These are phyloP conservation scores for Cryptocephalus moraei DNA, from an alignment of 2,888 invertebrate species.

Conservation along the genomic window DNA sequence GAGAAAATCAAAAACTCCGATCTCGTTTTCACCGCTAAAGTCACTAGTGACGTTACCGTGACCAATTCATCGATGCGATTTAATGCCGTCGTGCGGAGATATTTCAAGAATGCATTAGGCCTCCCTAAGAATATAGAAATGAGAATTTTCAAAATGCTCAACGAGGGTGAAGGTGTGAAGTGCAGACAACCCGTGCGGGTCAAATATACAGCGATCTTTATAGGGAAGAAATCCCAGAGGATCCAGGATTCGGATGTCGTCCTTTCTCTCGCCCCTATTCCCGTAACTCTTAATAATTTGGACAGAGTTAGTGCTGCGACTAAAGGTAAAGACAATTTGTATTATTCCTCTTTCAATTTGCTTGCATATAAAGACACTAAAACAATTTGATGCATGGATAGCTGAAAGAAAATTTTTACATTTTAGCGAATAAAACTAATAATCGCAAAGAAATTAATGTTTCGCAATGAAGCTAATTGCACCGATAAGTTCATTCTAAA, in stretches of 20 bases:
- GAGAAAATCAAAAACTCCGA: conserved; percentile 26
- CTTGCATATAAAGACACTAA: too few species aligned
- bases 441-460: too few species aligned
- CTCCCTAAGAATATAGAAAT: conserved; percentile 27
- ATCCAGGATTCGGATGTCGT: conserved; percentile 27
- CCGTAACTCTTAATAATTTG: conserved; percentile 37
- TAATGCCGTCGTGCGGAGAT: conserved; percentile 31
- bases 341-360: too few species aligned
- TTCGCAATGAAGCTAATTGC: too few species aligned
- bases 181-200: conserved; percentile 33
- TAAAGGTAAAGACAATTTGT: conserved; percentile 29
- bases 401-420: too few species aligned
- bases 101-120: conserved; percentile 30
- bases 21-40: conserved; percentile 35
- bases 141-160: conserved; percentile 29
- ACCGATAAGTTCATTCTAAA: too few species aligned
- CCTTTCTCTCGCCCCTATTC: conserved; percentile 33
- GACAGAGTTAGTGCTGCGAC: conserved; percentile 36
- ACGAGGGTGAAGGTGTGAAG: conserved; percentile 33
- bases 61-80: conserved; percentile 28
- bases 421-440: too few species aligned
- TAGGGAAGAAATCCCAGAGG: conserved; percentile 27
- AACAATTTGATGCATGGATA: too few species aligned
- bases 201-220: conserved; percentile 36
- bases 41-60: conserved; percentile 27